Conservation (phyloP, 53 echinoderm and acorn worm genomes). For the Holothuria leucospilota region DNA sequence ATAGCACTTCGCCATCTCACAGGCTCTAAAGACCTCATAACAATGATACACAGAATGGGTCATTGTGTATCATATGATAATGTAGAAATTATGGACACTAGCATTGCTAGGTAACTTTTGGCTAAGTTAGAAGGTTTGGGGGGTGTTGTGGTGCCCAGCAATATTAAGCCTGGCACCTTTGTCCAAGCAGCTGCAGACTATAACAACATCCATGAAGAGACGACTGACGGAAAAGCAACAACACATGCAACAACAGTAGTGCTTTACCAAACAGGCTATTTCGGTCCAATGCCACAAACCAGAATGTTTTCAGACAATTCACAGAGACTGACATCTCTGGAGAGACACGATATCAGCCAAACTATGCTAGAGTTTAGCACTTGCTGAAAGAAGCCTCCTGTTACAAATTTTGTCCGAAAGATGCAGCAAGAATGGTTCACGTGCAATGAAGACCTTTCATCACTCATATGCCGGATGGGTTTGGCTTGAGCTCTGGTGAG, state of each 20-base stretch:
- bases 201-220: no score
- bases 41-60: no score
- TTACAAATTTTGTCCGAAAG: constrained; percentile 13
- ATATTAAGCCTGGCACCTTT: no score
- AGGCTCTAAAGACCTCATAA: no score
- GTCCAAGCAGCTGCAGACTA: no score
- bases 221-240: no score
- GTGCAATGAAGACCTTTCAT: not conserved
- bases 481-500: constrained; percentile 25
- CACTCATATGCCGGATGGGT: constrained; percentile 9
- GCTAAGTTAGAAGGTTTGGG: no score
- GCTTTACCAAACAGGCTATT: no score
- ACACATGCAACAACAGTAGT: no score
- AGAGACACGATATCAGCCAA: not conserved
- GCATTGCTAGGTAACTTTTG: constrained; percentile 43
- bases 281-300: no score
- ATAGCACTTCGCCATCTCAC: constrained; percentile 53
- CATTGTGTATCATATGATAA: constrained; percentile 53
- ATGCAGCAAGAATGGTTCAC: constrained; percentile 44
- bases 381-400: constrained; percentile 11
- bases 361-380: constrained; percentile 16
- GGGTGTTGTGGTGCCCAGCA: no score
- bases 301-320: constrained; percentile 35
- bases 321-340: constrained; percentile 13
- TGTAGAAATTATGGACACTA: constrained; percentile 59